Evolutionary conservation across 1,140 invertebrate species (phyloP).

Genomic region (Alviniconcha marisindica): DNA sequence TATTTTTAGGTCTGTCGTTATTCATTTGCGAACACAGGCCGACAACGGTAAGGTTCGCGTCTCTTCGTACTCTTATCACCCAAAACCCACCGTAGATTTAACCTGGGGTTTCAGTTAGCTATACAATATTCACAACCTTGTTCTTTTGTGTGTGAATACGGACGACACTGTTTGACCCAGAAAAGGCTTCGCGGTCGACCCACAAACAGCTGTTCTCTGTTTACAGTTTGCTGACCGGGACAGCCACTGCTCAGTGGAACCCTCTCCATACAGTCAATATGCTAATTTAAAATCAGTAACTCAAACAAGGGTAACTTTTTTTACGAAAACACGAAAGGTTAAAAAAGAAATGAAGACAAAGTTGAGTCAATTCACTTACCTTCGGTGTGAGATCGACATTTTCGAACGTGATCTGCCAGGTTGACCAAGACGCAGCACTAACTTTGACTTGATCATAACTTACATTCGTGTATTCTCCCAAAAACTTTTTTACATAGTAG

Average conservation of each 20-base stretch:
- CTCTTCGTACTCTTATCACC: not conserved
- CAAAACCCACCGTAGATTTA: too few species aligned
- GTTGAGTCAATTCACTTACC: not conserved
- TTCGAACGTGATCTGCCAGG: not conserved
- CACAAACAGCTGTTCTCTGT: constrained; percentile 18
- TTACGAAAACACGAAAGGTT: not conserved
- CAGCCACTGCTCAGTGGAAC: not conserved
- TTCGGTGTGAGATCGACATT: not conserved
- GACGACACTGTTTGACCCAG: too few species aligned
- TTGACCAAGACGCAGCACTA: not conserved
- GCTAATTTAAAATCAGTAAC: too few species aligned
- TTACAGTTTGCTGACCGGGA: not conserved
- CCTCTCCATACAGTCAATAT: not conserved
- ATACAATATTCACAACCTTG: too few species aligned
- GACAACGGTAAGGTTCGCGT: not conserved
- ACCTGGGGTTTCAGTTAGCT: too few species aligned
- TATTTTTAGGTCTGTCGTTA: too few species aligned
- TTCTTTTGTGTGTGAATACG: too few species aligned
- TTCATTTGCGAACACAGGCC: not conserved
- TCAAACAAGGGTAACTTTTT: too few species aligned
- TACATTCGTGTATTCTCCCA: not conserved
- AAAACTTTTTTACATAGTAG: not conserved
- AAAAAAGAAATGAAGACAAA: not conserved
- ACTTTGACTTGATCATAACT: not conserved
- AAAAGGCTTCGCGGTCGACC: not conserved